A percentile compares a stretch with the other conserved stretches of the same genome.
phyloP scores from a whole-genome alignment of 2,797 vertebrate species.

The Macropus fuliginosus region DNA sequence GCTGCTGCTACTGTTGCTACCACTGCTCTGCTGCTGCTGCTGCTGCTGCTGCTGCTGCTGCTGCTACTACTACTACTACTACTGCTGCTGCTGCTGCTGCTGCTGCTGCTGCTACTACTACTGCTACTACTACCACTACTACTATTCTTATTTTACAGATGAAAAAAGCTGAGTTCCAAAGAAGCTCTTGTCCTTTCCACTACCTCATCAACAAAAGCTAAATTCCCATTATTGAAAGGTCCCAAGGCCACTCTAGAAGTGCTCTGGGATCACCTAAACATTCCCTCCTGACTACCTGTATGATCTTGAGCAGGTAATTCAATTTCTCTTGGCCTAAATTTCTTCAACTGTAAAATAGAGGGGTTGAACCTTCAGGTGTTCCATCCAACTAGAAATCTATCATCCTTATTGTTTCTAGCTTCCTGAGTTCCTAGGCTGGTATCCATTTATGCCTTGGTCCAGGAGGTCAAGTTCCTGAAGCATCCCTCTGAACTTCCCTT shows the following conservation, averaged over 20 bases:
- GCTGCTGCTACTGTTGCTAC: no score
- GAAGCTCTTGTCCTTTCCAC: not conserved
- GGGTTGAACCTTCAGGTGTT: not conserved
- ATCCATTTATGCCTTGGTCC: not conserved
- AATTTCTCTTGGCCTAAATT: not conserved
- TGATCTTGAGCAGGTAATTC: not conserved
- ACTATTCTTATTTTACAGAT: slow-evolving; percentile 19
- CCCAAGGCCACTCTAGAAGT: not conserved
- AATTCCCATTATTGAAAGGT: not conserved
- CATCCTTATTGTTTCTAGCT: not conserved
- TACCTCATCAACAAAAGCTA: not conserved
- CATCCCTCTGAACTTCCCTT: not conserved
- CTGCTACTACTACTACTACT: no score
- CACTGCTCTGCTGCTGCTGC: not conserved
- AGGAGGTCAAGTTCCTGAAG: not conserved
- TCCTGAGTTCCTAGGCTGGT: not conserved
- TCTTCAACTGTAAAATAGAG: not conserved
- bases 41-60: no score
- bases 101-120: no score
- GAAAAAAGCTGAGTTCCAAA: not conserved
- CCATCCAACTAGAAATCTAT: not conserved
- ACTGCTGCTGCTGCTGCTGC: not conserved
- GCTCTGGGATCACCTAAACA: not conserved
- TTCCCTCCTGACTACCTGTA: not conserved
- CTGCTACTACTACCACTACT: not conserved